phyloP scores from a whole-genome alignment of 2,888 invertebrate genomes.

The Aleiodes alternator region DNA sequence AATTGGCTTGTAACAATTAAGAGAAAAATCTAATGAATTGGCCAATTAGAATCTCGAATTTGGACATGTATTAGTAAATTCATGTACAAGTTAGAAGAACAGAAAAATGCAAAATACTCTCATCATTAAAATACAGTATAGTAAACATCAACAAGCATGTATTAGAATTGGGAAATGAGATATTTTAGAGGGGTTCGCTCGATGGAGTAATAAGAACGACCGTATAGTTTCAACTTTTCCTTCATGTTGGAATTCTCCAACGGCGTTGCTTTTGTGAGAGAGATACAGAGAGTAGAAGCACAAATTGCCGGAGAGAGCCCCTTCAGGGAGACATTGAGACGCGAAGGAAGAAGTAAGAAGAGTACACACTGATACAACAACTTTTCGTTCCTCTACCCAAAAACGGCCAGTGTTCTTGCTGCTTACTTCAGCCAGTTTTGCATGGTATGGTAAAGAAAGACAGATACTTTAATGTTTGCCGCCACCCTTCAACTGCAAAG shows the following conservation, averaged over 20 bases:
- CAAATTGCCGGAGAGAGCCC: constrained; percentile 71
- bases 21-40: too few species aligned
- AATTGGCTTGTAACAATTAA: too few species aligned
- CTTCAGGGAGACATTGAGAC: constrained; percentile 75
- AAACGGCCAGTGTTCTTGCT: constrained; percentile 14
- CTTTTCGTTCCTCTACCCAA: constrained; percentile 37
- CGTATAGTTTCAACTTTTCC: constrained; percentile 75
- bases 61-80: not conserved
- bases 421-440: constrained; percentile 29
- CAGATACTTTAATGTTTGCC: constrained; percentile 13
- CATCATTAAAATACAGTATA: constrained; percentile 7
- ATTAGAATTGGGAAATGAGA: constrained; percentile 43
- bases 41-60: not conserved
- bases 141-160: constrained; percentile 11
- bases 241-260: constrained; percentile 72
- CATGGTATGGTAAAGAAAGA: constrained; percentile 36
- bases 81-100: not conserved
- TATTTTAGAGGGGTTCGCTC: constrained; percentile 65
- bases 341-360: constrained; percentile 57
- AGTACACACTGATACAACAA: constrained; percentile 38
- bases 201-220: constrained; percentile 75
- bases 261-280: constrained; percentile 70
- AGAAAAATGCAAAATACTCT: not conserved
- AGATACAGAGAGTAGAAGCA: constrained; percentile 69
- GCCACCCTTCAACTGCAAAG: constrained; percentile 30